phyloP scores from a whole-genome alignment of 2,888 invertebrate species.

The Cryptocephalus primarius region DNA sequence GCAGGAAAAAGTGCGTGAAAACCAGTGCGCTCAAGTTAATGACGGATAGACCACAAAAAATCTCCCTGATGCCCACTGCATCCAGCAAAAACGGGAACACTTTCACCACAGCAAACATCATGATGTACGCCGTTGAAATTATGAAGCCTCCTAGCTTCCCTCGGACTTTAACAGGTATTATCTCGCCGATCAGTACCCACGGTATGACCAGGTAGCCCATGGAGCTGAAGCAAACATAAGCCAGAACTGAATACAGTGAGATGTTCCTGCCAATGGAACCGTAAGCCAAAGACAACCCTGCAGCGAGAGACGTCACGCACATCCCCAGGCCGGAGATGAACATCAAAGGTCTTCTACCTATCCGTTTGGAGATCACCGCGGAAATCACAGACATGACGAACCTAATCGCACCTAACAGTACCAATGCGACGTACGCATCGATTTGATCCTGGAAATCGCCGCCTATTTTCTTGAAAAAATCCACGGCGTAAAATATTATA shows the following conservation, averaged over 20 bases:
- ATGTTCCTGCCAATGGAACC: conserved; percentile 31
- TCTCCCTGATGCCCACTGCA: conserved; percentile 31
- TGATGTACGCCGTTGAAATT: conserved; percentile 41
- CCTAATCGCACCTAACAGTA: conserved; percentile 41
- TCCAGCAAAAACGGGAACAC: conserved; percentile 39
- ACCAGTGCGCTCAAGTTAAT: conserved; percentile 36
- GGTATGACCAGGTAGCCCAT: conserved; percentile 46
- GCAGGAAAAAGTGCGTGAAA: conserved; percentile 42
- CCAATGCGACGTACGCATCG: conserved; percentile 39
- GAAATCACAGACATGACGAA: conserved; percentile 43
- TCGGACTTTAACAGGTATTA: conserved; percentile 42
- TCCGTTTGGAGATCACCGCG: conserved; percentile 37
- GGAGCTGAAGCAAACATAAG: conserved; percentile 43
- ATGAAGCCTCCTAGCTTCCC: conserved; percentile 43
- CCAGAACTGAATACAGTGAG: conserved; percentile 37
- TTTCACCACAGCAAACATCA: conserved; percentile 45
- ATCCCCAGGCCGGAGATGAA: conserved; percentile 44
- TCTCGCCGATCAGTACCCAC: conserved; percentile 46
- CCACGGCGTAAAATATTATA: conserved; percentile 47
- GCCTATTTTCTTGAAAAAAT: conserved; percentile 40
- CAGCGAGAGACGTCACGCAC: conserved; percentile 38
- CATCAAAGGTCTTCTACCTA: conserved; percentile 41
- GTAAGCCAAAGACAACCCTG: conserved; percentile 29
- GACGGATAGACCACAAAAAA: conserved; percentile 40
- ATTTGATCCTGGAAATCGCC: conserved; percentile 36